Base-by-base conservation (phyloP, 2,113 vertebrate species). In the Chauna torquata region DNA sequence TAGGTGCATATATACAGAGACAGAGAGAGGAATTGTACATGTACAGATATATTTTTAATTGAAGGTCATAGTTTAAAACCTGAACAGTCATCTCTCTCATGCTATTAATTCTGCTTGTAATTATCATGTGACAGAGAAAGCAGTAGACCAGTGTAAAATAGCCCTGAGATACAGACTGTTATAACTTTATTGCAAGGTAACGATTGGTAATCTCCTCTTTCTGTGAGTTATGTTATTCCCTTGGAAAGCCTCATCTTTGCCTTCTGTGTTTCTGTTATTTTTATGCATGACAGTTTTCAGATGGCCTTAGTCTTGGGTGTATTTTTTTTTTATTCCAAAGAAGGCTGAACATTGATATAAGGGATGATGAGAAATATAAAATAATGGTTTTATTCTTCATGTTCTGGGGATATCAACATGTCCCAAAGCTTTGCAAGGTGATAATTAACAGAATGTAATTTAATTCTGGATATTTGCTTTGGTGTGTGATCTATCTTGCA, bases 391-490 rank as follows among this genome's bases (percentile, higher is more conserved):
- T 87, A 61, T 85, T 96, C 72, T 68, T 93, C 94, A 49, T 38
- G 14, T 86, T 85, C 68, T 69, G 77, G 40, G 86, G 76, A 18
- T 81, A 94, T 86, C 62, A 93, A 55, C 85, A 50, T 38, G 75
- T 92, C 28, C 20, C 54, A 77, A 88, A 89, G 94, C 94, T 84
- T 82, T 95, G 70, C 89, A 66, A 94, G 70, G 90, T 91, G 92
- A 92, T 94, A 94, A 98, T 96, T 96, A 98, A 94, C 36, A 91
- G 76, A 94, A 94, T 47, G 68, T 94, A 86, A 94, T 96, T 97
- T 94, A 96, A 87, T 94, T 90, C 92, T 69, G 86, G 23, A 65
- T 97, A 79, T 92, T 96, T 97, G 70, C 88, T 95, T 96, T 94
- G 40, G n/a, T 91, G n/a, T 77, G 58, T 94, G 89, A 92, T 94